These are phyloP conservation scores for Ascaphus truei DNA, from an alignment of 2,113 vertebrate species.

Conservation along the genomic window DNA sequence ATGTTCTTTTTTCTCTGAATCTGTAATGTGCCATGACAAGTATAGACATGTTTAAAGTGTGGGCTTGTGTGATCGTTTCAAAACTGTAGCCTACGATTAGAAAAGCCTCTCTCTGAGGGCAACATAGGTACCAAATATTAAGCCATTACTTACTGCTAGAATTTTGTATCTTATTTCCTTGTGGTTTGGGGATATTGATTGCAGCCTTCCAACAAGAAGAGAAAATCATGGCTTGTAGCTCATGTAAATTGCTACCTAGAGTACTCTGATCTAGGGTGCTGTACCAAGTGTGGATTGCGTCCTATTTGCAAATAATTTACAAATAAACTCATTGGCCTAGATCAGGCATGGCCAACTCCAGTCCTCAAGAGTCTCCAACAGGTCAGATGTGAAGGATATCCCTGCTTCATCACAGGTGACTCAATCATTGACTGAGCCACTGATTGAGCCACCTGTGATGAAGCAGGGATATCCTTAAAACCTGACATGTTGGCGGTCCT, in stretches of 20 bases:
- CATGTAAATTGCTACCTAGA: neutral
- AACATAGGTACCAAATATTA: slow-evolving; percentile 12
- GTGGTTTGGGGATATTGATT: slow-evolving; percentile 33
- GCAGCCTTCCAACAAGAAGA: slow-evolving; percentile 2
- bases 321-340: no score
- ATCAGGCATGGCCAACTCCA: no score
- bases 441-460: no score
- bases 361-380: no score
- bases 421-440: no score
- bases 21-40: slow-evolving; percentile 10
- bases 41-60: neutral
- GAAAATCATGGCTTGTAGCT: slow-evolving; percentile 30
- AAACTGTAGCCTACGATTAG: neutral
- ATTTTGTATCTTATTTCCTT: slow-evolving; percentile 15
- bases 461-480: no score
- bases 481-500: no score
- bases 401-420: no score
- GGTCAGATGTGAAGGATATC: no score
- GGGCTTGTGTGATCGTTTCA: neutral
- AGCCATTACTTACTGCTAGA: neutral
- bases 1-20: slow-evolving; percentile 16
- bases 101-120: neutral
- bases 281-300: neutral
- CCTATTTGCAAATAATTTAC: no score
- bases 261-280: slow-evolving; percentile 12